Conservation (phyloP, 2,113 vertebrate genomes). For the Epinephelus fuscoguttatus region DNA sequence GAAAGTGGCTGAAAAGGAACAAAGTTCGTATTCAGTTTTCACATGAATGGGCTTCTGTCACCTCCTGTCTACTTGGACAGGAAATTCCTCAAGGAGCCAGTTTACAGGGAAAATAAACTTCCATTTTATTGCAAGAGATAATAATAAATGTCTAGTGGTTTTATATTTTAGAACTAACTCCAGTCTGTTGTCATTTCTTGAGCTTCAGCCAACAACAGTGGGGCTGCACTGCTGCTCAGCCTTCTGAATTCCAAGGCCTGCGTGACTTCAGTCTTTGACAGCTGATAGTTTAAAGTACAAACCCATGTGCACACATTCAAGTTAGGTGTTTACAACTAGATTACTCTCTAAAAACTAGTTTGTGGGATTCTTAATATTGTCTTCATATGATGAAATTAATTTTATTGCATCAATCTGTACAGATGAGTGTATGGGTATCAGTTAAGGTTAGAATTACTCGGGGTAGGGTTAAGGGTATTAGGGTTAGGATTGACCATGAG, state of each 20-base stretch:
- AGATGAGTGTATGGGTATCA: background rate
- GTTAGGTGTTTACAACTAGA: background rate
- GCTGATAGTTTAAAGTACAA: constrained; percentile 34
- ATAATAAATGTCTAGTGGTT: constrained; percentile 37
- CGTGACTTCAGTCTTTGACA: constrained; percentile 47
- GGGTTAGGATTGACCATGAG: background rate
- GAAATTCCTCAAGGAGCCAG: constrained; percentile 66
- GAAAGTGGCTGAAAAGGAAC: constrained; percentile 29
- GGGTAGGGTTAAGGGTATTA: background rate
- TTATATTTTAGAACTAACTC: constrained; percentile 55
- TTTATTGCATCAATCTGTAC: background rate
- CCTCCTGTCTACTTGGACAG: constrained; percentile 53
- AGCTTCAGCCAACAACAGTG: constrained; percentile 4
- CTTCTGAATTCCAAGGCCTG: constrained; percentile 57
- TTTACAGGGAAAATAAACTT: constrained; percentile 68
- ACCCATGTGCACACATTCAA: background rate
- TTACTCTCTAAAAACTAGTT: background rate
- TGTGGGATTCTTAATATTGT: background rate
- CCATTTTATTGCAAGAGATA: constrained; percentile 40
- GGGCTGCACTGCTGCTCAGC: background rate
- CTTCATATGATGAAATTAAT: background rate
- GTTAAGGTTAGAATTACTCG: background rate
- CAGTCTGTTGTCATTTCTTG: constrained; percentile 32
- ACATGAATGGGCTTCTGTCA: constrained; percentile 62
- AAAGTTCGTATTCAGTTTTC: constrained; percentile 31